Evolutionary conservation across 1,140 invertebrate species (phyloP), one percentile per base, ranked within the genome.

Genomic region (Macrotrachela quadricornifera): DNA sequence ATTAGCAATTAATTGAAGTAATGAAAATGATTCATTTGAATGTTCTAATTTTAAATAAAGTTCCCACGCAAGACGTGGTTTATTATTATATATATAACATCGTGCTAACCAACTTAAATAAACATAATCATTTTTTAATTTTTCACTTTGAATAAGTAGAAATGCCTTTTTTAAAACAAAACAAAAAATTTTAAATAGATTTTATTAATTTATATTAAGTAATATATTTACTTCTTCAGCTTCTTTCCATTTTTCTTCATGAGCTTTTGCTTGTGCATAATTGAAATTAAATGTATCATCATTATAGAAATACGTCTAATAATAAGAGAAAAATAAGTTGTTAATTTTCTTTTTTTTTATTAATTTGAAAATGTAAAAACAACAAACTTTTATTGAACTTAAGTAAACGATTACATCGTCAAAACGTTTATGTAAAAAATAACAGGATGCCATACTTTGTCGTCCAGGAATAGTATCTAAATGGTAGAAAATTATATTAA

Each of bases 261-360:
- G 83, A 45, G 83, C 79, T 71, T 92, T 88, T 0, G 88, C 85
- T 77, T 83, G 91, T 10, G 81, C 90, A 65, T 88, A 94, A 68
- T 96, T 95, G 60, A 88, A 96, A 66, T 95, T 96, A 64, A 96
- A 97, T 0, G 78, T 80, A 62, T 97, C 91, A 67, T 97, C 87
- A 71, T 83, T 86, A 59, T 83, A 81, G 61, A 90, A 92, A 61
- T 85, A 96, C 56, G 85, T 74, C 70, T 72, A 42, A 18, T 17
- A 42, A 30, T 55, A 21, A 43, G n/a, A n/a, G n/a, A n/a, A n/a
- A n/a, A n/a, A n/a, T n/a, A n/a, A n/a, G n/a, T n/a, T n/a, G n/a
- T n/a, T n/a, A n/a, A n/a, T n/a, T n/a, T n/a, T n/a, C n/a, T n/a
- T 17, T n/a, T 42, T 37, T n/a, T 21, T 30, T 8, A 4, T 30